Evolutionary conservation across 2,113 vertebrate species (phyloP).

Genomic region (Dromiciops gliroides): DNA sequence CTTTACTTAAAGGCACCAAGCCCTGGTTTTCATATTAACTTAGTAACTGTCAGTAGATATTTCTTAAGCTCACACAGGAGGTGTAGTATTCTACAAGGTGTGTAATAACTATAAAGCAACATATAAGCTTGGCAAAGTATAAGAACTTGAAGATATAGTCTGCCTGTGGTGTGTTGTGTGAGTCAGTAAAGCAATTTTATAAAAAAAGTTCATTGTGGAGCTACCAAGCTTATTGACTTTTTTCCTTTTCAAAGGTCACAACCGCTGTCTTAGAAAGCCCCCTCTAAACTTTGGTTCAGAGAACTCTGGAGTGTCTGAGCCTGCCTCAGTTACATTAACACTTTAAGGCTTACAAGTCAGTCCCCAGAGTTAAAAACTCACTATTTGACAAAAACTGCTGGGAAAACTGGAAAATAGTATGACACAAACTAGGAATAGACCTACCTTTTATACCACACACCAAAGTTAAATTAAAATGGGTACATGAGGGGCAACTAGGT

Average conservation of each 20-base stretch:
- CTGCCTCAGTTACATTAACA: neutral
- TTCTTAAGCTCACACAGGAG: conserved; percentile 4
- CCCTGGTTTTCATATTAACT: conserved; percentile 29
- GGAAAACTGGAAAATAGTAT: no score
- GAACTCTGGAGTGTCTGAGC: neutral
- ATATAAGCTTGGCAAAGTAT: neutral
- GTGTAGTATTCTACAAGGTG: neutral
- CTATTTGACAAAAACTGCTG: no score
- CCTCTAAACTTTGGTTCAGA: conserved; percentile 9
- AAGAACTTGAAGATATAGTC: neutral
- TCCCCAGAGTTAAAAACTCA: no score
- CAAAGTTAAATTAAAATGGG: no score
- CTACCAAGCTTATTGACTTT: neutral
- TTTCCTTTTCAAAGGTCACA: neutral
- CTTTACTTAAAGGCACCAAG: neutral
- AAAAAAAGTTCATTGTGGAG: neutral
- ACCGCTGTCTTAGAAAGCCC: conserved; percentile 2
- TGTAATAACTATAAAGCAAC: neutral
- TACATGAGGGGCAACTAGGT: no score
- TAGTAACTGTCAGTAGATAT: conserved; percentile 27
- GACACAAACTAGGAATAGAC: no score
- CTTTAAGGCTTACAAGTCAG: neutral
- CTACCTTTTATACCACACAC: no score
- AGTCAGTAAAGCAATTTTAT: conserved; percentile 37
- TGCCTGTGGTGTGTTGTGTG: neutral